Evolutionary conservation across 2,113 vertebrate species (phyloP), one percentile per base, ranked within the genome.

Genomic region (Microtus pennsylvanicus): DNA sequence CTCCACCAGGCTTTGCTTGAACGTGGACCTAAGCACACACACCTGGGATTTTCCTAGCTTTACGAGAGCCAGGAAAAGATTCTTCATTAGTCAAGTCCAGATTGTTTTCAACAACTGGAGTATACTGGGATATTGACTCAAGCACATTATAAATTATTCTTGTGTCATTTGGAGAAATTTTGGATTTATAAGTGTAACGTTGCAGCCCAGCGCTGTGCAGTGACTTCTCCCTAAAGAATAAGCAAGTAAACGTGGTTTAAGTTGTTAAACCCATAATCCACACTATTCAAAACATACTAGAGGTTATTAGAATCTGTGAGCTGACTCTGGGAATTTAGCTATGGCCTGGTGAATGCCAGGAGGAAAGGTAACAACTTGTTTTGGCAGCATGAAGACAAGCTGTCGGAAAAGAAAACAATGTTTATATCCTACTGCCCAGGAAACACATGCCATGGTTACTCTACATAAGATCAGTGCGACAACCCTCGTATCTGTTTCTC

Each of bases 391-490:
- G n/a, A 26, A 35, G 55, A 38, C 19, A 87, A n/a, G 55, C 5
- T 94, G 28, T 77, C 38, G 75, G 69, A 35, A 76, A 61, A 77
- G 69, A 89, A 87, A 88, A 69, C 78, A 74, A 63, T 14, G 8
- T 0, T 76, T 50, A 74, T 4, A 65, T 0, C 50, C 33, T 76
- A 24, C 0, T 94, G 67, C 19, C 26, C 35, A 81, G 81, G 83
- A 42, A 76, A 63, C 17, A 28, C 22, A 30, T 28, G 45, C 2
- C 77, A 82, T 24, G 21, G 77, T 26, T 86, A 24, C 70, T 33
- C 38, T 92, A 89, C 38, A 78, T 87, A 80, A 93, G 67, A 74
- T 75, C 42, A 89, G 74, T n/a, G 67, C 61, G 89, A 70, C 70
- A 77, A 72, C 5, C 70, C 26, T 83, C 74, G 1, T 9, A 3